Evolutionary conservation across 1,140 invertebrate genomes (phyloP), one percentile per base, ranked within the genome.

Genomic region (Drosophila repletoides): DNA sequence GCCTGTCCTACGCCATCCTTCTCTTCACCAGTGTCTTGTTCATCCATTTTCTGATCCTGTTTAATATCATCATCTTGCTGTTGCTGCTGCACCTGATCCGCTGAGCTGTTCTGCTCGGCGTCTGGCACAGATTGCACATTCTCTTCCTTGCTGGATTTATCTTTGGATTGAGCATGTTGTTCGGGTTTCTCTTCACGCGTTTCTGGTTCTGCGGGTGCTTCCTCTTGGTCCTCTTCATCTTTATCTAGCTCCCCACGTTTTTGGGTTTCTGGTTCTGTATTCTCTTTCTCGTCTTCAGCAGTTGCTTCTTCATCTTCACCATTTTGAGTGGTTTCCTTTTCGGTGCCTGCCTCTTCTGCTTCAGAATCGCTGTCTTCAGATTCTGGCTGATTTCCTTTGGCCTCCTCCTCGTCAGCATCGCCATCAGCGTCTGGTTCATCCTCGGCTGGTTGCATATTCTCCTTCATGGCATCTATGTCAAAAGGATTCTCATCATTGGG

Each of bases 391-490:
- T 92, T 91, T n/a, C 92, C 80, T 38, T 92, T 89, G 10, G 89
- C 76, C 22, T 91, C 86, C 22, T 91, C 86, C 17, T 91, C 87
- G 6, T 91, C 86, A 45, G 91, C 28, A 88, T 88, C 49, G 34
- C 70, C 72, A 10, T 90, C 88, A 22, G 88, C 88, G 15, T 90
- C 89, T 6, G 73, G 63, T 53, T 92, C n/a, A n/a, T n/a, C 90
- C 17, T 92, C 91, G 10, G 86, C 59, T n/a, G 79, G 43, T 34
- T 90, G 87, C 73, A 90, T 88, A 29, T 90, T 90, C 34, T 92
- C 91, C 76, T 96, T 95, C 93, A 95, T 95, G 17, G 93, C 91
- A 76, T 96, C 95, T 60, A 96, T 95, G 84, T 97, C 95, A 76
- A 96, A 96, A 1, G 95, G 95, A 93, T 96, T 95, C 76, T 96